These are phyloP conservation scores for Diarsia dahlii DNA, from an alignment of 2,888 invertebrate species.

Conservation along the genomic window DNA sequence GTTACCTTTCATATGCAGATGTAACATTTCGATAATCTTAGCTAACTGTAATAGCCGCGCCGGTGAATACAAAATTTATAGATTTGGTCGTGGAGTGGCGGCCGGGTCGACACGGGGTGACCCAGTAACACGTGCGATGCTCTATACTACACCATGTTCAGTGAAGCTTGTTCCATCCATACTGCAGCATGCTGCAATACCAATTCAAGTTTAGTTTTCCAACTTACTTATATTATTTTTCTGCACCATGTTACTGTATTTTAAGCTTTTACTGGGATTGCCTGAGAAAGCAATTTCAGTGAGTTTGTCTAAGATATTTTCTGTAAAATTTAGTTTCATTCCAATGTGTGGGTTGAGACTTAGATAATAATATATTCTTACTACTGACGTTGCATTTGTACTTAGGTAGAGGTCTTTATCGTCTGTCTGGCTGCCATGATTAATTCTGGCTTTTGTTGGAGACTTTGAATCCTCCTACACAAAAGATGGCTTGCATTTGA, in stretches of 20 bases:
- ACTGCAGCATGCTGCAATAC: constrained; percentile 21
- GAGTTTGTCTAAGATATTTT: neutral
- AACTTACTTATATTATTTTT: constrained; percentile 6
- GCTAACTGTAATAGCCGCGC: constrained; percentile 33
- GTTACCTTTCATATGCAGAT: constrained; percentile 26
- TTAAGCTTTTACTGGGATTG: neutral
- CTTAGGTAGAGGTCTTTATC: constrained; percentile 5
- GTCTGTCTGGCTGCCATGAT: constrained; percentile 43
- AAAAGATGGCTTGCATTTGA: constrained; percentile 34
- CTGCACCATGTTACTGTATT: neutral
- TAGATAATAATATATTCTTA: neutral
- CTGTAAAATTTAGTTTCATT: neutral
- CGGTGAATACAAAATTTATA: constrained; percentile 65
- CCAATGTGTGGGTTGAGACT: neutral
- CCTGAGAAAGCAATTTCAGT: neutral
- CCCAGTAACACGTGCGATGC: constrained; percentile 74
- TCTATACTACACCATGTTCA: constrained; percentile 45
- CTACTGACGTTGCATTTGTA: constrained; percentile 2
- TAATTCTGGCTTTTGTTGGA: constrained; percentile 49
- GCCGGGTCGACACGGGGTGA: constrained; percentile 71
- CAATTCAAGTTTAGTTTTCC: neutral
- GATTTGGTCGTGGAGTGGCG: constrained; percentile 64
- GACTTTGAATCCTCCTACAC: constrained; percentile 26
- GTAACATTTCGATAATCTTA: constrained; percentile 39
- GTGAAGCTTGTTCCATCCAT: constrained; percentile 22